Percentiles rank a stretch among this genome's conserved stretches.
Evolutionary conservation across 2,888 invertebrate species (phyloP).

Genomic region (Melipona bicolor): DNA sequence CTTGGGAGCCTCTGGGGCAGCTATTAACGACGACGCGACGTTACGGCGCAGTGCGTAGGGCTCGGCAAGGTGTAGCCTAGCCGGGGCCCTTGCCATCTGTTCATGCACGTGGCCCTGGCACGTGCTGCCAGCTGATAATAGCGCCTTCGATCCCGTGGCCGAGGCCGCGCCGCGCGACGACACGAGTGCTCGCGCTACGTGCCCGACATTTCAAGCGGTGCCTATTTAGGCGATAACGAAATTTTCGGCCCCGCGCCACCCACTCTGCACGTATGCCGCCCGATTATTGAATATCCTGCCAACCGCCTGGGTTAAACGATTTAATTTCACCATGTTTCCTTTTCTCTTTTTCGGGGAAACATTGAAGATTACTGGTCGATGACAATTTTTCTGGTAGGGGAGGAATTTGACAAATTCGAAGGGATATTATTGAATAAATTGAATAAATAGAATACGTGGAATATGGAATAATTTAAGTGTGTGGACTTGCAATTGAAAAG

Average conservation of each 20-base stretch:
- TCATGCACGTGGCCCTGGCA: constrained; percentile 81
- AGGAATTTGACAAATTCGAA: no score
- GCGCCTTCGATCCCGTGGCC: constrained; percentile 56
- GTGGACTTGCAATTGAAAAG: no score
- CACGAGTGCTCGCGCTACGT: constrained; percentile 49
- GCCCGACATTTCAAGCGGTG: constrained; percentile 48
- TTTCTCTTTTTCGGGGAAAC: neutral
- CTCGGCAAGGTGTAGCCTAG: constrained; percentile 79
- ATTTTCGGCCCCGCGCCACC: constrained; percentile 42
- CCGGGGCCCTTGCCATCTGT: constrained; percentile 78
- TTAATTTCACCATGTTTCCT: neutral
- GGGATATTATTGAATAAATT: no score
- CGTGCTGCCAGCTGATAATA: constrained; percentile 82
- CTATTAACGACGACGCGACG: constrained; percentile 72
- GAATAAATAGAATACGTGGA: no score
- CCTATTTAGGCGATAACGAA: constrained; percentile 57
- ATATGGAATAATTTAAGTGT: no score
- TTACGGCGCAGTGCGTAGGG: constrained; percentile 66
- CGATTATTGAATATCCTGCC: constrained; percentile 42
- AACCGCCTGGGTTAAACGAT: neutral
- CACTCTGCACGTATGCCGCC: constrained; percentile 12
- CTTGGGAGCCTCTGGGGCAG: constrained; percentile 62
- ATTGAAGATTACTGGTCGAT: neutral
- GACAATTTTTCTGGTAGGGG: no score
- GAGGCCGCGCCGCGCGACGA: constrained; percentile 21